Percentiles rank a stretch among this genome's conserved stretches.
Conservation (phyloP, 92 coral and sea anemone species). For the Desmophyllum pertusum region DNA sequence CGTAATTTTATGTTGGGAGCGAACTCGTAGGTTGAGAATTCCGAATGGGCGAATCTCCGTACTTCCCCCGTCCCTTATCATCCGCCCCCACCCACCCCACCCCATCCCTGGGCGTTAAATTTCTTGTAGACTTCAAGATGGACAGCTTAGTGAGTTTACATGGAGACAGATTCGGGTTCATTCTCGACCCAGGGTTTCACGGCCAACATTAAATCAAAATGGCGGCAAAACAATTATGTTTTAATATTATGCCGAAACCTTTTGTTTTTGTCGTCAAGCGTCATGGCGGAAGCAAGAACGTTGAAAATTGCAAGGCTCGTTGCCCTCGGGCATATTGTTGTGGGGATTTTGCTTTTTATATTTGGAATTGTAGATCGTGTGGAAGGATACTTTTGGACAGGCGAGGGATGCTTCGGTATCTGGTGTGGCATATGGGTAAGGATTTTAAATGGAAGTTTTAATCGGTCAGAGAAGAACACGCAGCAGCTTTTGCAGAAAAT, state of each 20-base stretch:
- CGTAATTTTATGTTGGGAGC: no score
- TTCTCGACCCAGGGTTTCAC: background rate
- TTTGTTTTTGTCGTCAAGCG: no score
- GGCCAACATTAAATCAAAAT: constrained; percentile 11
- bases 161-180: background rate
- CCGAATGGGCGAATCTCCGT: no score
- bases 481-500: background rate
- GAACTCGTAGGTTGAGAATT: no score
- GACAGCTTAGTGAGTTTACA: background rate
- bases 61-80: no score
- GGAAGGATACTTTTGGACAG: constrained; percentile 31
- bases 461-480: background rate
- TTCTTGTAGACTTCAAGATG: background rate
- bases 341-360: constrained; percentile 23
- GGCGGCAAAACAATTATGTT: background rate
- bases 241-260: background rate
- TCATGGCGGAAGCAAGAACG: constrained; percentile 18
- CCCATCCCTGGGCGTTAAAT: no score
- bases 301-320: constrained; percentile 19
- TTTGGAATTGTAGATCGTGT: constrained; percentile 46
- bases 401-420: constrained; percentile 33
- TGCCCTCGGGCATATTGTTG: constrained; percentile 29
- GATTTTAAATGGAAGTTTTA: background rate
- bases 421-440: constrained; percentile 53
- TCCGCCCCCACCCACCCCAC: no score